phyloP scores from a whole-genome alignment of 23 tunicate genomes.

The Botrylloides violaceus region DNA sequence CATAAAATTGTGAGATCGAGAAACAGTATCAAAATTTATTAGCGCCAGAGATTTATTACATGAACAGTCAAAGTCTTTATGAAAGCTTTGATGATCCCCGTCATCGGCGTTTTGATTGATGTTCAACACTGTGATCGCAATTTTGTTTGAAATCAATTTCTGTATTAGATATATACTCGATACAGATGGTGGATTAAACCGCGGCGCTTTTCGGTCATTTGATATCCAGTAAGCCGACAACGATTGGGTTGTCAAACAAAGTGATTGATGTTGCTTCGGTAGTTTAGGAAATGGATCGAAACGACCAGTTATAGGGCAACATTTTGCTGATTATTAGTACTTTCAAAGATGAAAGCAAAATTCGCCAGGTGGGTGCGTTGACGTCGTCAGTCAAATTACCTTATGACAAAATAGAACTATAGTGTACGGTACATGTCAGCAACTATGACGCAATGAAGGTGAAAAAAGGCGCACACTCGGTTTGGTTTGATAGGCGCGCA shows the following conservation, averaged over 20 bases:
- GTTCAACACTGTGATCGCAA: neutral
- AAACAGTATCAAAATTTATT: neutral
- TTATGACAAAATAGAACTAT: neutral
- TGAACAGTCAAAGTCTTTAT: neutral
- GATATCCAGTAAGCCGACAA: neutral
- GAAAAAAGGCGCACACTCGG: neutral
- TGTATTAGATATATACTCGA: neutral
- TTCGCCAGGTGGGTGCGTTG: neutral
- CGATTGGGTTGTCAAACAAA: neutral
- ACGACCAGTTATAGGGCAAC: neutral
- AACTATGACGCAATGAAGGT: neutral
- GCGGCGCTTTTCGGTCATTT: neutral
- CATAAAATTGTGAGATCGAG: neutral
- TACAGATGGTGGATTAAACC: neutral
- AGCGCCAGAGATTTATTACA: neutral
- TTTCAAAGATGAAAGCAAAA: neutral
- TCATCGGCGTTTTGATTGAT: slow-evolving; percentile 3
- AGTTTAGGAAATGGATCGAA: neutral
- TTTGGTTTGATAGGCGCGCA: neutral
- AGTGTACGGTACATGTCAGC: neutral
- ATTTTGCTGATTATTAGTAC: neutral
- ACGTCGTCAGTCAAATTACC: neutral
- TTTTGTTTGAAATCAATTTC: neutral
- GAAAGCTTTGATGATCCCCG: neutral
- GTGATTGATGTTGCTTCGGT: neutral